Conservation (phyloP, 1,140 invertebrate genomes). For the Tetramorium parvispinum region DNA sequence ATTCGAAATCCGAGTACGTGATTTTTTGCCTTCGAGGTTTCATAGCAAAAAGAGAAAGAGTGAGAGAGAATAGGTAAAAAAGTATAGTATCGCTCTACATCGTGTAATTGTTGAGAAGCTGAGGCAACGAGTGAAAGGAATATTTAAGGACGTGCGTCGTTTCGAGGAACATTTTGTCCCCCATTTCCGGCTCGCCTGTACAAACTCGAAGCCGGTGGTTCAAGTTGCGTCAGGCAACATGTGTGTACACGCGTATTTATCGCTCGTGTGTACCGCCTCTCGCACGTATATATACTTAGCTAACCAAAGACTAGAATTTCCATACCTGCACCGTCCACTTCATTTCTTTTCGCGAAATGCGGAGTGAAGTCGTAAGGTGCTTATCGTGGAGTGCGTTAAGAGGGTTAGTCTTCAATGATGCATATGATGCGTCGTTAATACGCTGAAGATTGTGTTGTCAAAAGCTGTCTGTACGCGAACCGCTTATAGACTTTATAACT, state of each 20-base stretch:
- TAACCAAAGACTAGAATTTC: constrained; percentile 66
- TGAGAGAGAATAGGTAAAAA: not conserved
- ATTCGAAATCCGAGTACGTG: constrained; percentile 8
- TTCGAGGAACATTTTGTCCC: constrained; percentile 74
- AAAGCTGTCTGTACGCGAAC: constrained; percentile 11
- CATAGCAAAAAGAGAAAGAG: not conserved
- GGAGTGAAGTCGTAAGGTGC: constrained; percentile 24
- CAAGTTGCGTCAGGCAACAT: constrained; percentile 76
- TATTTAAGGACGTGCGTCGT: constrained; percentile 72
- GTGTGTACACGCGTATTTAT: constrained; percentile 71
- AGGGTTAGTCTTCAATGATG: constrained; percentile 2
- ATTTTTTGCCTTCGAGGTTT: constrained; percentile 4
- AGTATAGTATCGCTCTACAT: not conserved
- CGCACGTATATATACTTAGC: constrained; percentile 35
- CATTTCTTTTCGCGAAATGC: constrained; percentile 48
- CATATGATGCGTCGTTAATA: not conserved
- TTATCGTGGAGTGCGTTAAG: constrained; percentile 38
- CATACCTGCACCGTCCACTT: constrained; percentile 63
- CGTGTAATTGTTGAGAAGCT: constrained; percentile 39
- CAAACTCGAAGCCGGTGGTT: constrained; percentile 75
- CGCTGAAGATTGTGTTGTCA: not conserved
- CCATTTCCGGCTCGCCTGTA: constrained; percentile 76
- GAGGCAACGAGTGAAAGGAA: constrained; percentile 67
- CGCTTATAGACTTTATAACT: not conserved
- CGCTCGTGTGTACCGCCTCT: constrained; percentile 52